Conservation (phyloP, 2,113 vertebrate species). For the Ptilorrhoa leucosticta region DNA sequence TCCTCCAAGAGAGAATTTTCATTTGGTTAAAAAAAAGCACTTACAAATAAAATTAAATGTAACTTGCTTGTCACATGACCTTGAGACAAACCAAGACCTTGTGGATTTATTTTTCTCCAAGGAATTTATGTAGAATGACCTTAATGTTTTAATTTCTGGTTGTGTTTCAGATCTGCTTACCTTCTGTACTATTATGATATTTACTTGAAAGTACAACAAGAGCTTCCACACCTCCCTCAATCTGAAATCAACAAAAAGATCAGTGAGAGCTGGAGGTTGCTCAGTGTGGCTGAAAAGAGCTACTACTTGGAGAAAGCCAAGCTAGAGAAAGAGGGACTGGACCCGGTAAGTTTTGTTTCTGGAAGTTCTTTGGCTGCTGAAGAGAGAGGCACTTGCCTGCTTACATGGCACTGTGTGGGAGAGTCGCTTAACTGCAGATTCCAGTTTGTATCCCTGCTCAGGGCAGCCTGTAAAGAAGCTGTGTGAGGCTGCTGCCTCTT, state of each 20-base stretch:
- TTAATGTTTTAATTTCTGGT: not conserved
- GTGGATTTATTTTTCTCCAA: not conserved
- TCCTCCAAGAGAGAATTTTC: not conserved
- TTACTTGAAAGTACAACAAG: conserved; percentile 91
- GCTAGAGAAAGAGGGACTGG: conserved; percentile 88
- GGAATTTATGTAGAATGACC: not conserved
- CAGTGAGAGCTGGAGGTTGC: conserved; percentile 94
- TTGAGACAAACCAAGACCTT: not conserved
- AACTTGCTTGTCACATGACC: not conserved
- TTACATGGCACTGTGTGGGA: not conserved
- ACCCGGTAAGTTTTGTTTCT: conserved; percentile 76
- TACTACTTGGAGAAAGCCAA: conserved; percentile 94
- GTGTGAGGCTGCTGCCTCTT: not conserved
- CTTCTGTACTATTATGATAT: conserved; percentile 97
- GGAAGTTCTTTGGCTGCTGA: not conserved
- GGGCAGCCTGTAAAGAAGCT: not conserved
- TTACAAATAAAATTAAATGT: not conserved
- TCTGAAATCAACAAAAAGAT: conserved; percentile 99
- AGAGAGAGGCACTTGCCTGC: not conserved
- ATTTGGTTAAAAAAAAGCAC: not conserved
- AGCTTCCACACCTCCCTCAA: conserved; percentile 89
- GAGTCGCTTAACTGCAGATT: not conserved
- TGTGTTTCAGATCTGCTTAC: conserved; percentile 87
- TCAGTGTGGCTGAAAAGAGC: conserved; percentile 92
- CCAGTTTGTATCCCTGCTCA: not conserved